Percentiles rank a stretch among this genome's conserved stretches.
phyloP scores from a whole-genome alignment of 1,140 invertebrate genomes.

The Papilio polytes region DNA sequence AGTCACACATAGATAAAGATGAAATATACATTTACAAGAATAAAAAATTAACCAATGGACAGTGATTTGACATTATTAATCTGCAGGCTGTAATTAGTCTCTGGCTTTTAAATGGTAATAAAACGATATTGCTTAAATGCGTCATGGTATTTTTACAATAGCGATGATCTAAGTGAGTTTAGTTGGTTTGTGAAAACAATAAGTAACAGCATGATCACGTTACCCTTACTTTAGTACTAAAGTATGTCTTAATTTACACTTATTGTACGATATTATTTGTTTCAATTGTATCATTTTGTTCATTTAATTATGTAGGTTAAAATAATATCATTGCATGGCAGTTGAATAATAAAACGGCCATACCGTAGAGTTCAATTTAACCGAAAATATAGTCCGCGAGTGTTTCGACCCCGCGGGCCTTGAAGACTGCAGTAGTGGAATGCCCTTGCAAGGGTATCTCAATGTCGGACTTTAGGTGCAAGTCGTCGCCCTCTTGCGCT shows the following conservation, averaged over 20 bases:
- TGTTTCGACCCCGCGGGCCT: slow-evolving; percentile 66
- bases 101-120: too few relatives aligned
- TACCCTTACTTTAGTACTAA: not conserved
- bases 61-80: not conserved
- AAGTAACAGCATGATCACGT: not conserved
- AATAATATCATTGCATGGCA: not conserved
- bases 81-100: not conserved
- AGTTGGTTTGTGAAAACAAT: not conserved
- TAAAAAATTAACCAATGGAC: not conserved
- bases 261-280: not conserved
- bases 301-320: not conserved
- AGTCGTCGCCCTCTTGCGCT: slow-evolving; percentile 69
- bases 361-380: slow-evolving; percentile 46
- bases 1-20: not conserved
- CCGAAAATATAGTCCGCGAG: slow-evolving; percentile 61
- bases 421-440: slow-evolving; percentile 77
- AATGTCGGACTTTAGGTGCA: slow-evolving; percentile 78
- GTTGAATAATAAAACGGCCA: slow-evolving; percentile 20
- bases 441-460: slow-evolving; percentile 79
- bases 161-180: not conserved
- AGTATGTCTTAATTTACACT: not conserved
- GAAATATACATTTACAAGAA: not conserved
- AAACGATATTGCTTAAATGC: too few relatives aligned
- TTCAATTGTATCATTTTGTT: not conserved
- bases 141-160: not conserved